Base-by-base conservation (phyloP, 2,888 invertebrate genomes). In the Microctonus aethiopoides region DNA sequence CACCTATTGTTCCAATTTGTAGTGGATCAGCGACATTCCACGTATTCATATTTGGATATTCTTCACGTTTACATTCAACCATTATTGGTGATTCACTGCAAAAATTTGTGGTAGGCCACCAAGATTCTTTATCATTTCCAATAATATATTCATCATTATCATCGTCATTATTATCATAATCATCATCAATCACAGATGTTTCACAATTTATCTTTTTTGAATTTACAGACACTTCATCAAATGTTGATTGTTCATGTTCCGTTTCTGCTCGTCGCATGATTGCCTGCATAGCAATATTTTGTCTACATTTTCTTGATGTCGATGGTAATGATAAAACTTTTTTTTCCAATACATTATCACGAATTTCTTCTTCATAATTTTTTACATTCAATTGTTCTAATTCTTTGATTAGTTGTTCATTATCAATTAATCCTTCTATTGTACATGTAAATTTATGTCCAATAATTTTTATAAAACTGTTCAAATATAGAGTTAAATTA, bases 211-310 rank as follows among this genome's bases (percentile, higher is more conserved):
- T 16, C 16, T 16, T 46, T 16, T 7, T 46, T 20, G 46, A 7
- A n/a, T 20, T 46, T 16, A 6, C 16, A n/a, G 16, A 16, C 16
- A 4, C 46, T 7, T 46, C 46, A 4, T 82, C 84, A 32, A 85
- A 85, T 9, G 84, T 84, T 41, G 84, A 84, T 88, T 92, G 92
- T 83, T 92, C 92, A 79, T 91, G 92, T 57, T 89, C 89, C 75
- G 91, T 92, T 81, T 92, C 92, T 76, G 92, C 91, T 73, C 92
- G 92, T 74, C 92, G 88, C 88, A 92, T 91, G 80, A 93, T 92
- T 73, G 92, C 92, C 70, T 93, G 92, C 89, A 95, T 91, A 0
- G 94, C 95, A 57, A 94, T 93, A 85, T 95, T 95, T 81, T 94
- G 93, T 72, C 94, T 78, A 1, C 83, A 83, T 67, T 83, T 85